phyloP scores from a whole-genome alignment of 2,113 vertebrate genomes.

The Rhodinocichla rosea region DNA sequence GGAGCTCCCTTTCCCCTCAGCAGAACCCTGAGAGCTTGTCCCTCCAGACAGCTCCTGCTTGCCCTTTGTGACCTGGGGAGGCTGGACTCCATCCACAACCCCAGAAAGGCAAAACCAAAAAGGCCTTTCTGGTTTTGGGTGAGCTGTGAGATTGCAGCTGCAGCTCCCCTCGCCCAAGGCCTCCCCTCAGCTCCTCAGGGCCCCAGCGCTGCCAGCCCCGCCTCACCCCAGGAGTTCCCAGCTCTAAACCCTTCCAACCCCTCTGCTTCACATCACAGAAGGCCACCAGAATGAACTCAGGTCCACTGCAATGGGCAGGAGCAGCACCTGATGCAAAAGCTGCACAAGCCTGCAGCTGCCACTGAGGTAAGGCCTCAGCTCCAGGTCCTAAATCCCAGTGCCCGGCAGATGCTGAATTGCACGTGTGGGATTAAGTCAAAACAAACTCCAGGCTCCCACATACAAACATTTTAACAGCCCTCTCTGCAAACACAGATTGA shows the following conservation, averaged over 20 bases:
- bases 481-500: background rate
- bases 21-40: background rate
- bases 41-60: background rate
- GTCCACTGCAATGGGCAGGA: background rate
- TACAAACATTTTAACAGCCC: background rate
- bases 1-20: background rate
- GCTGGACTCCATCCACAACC: background rate
- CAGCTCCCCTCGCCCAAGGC: too few relatives aligned
- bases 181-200: background rate
- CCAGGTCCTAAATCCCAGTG: background rate
- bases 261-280: background rate
- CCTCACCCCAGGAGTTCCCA: background rate
- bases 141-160: background rate
- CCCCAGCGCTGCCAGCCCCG: background rate
- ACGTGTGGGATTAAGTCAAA: background rate
- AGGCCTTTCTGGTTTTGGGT: background rate
- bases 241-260: background rate
- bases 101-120: background rate
- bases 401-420: background rate
- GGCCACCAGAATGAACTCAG: background rate
- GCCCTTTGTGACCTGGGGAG: accelerated
- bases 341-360: background rate
- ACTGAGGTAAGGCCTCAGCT: background rate
- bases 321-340: background rate
- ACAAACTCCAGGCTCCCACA: background rate